These are phyloP conservation scores for Acrocephalus kingi DNA, from an alignment of 2,113 vertebrate species.

Conservation along the genomic window DNA sequence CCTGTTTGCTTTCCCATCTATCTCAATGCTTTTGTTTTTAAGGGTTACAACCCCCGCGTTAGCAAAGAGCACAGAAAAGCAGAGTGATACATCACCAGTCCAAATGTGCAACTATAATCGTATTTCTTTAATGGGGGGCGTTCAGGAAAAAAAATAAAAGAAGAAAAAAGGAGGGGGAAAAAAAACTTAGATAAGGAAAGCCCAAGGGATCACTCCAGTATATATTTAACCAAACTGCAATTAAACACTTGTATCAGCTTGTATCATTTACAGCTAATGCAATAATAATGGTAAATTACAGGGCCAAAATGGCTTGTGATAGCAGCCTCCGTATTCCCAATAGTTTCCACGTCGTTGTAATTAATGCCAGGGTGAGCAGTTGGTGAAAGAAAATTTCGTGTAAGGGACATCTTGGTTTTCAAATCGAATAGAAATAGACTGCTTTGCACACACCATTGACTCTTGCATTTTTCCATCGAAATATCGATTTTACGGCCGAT, in stretches of 20 bases:
- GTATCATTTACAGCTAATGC: slow-evolving; percentile 99
- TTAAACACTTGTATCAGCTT: slow-evolving; percentile 99
- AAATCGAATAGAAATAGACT: slow-evolving; percentile 81
- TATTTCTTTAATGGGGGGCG: slow-evolving; percentile 97
- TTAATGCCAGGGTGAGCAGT: slow-evolving; percentile 88
- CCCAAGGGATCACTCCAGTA: slow-evolving; percentile 87
- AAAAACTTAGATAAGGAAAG: slow-evolving; percentile 79
- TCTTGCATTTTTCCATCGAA: slow-evolving; percentile 80
- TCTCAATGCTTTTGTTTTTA: slow-evolving; percentile 98
- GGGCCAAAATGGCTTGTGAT: slow-evolving; percentile 96
- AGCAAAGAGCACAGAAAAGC: slow-evolving; percentile 94
- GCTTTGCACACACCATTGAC: slow-evolving; percentile 81
- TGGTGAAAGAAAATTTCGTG: slow-evolving; percentile 82
- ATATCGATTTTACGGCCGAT: slow-evolving; percentile 82
- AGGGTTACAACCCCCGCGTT: slow-evolving; percentile 95
- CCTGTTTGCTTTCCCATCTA: slow-evolving; percentile 94
- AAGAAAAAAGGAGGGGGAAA: no score
- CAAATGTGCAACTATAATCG: slow-evolving; percentile 95
- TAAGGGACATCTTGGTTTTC: slow-evolving; percentile 80
- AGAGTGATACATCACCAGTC: slow-evolving; percentile 96
- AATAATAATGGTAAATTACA: slow-evolving; percentile 99
- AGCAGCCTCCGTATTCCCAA: slow-evolving; percentile 91
- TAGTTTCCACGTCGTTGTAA: slow-evolving; percentile 89
- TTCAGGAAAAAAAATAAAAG: slow-evolving; percentile 74
- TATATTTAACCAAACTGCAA: slow-evolving; percentile 98